Conservation (phyloP, 2,797 vertebrate genomes). For the Ibycter americanus region DNA sequence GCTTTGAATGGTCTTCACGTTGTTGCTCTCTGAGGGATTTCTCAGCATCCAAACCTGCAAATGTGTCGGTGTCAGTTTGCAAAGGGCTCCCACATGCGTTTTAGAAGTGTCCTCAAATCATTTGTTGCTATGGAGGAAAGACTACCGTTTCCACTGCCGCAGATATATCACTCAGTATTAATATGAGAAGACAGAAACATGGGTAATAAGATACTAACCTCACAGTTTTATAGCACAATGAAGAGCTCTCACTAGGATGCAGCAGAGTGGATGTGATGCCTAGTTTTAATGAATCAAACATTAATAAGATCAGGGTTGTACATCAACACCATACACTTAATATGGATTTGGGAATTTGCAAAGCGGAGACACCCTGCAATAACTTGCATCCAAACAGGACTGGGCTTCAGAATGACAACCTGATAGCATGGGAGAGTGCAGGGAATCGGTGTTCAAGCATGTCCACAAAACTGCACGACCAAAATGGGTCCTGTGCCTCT, state of each 20-base stretch:
- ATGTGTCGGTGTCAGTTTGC: neutral
- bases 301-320: neutral
- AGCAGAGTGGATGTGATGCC: neutral
- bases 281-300: constrained; percentile 4
- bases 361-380: neutral
- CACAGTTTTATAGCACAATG: neutral
- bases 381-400: neutral
- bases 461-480: neutral
- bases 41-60: neutral
- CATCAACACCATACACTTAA: neutral
- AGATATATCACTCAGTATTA: neutral
- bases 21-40: neutral
- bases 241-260: neutral
- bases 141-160: neutral
- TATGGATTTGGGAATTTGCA: constrained; percentile 15
- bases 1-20: neutral
- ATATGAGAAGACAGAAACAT: neutral
- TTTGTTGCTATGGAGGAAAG: neutral
- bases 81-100: accelerated
- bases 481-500: neutral
- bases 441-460: neutral
- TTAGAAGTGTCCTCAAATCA: neutral
- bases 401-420: neutral
- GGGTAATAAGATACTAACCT: neutral
- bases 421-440: neutral